These are phyloP conservation scores for Eupithecia centaureata DNA, from an alignment of 2,888 invertebrate species.

Conservation along the genomic window DNA sequence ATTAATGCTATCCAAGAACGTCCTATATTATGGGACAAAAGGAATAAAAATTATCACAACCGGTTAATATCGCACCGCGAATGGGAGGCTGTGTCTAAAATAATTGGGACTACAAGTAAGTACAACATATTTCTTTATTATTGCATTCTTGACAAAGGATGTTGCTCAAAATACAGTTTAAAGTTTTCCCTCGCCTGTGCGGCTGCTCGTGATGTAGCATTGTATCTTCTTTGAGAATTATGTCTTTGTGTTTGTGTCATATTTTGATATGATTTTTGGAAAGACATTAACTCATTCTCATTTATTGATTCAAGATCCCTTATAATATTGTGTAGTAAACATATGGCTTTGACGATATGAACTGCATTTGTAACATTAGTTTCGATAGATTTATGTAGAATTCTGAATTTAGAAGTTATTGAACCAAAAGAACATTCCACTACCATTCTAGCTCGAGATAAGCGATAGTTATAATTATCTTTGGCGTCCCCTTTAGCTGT, in stretches of 20 bases:
- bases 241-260: slow-evolving; percentile 32
- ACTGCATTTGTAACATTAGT: slow-evolving; percentile 40
- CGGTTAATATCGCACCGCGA: slow-evolving; percentile 35
- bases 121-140: slow-evolving; percentile 15
- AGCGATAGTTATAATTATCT: too few species aligned
- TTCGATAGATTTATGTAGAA: slow-evolving; percentile 15
- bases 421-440: too few species aligned
- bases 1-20: slow-evolving; percentile 32
- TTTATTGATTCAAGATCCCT: slow-evolving; percentile 40
- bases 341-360: slow-evolving; percentile 42
- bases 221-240: slow-evolving; percentile 36
- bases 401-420: slow-evolving; percentile 42
- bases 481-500: too few species aligned
- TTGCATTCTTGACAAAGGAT: slow-evolving; percentile 32
- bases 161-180: slow-evolving; percentile 33
- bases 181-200: slow-evolving; percentile 40
- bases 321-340: slow-evolving; percentile 42
- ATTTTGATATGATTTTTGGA: slow-evolving; percentile 20
- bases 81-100: slow-evolving; percentile 38
- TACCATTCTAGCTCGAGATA: too few species aligned
- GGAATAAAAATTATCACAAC: slow-evolving; percentile 36
- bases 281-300: slow-evolving; percentile 37
- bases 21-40: slow-evolving; percentile 35
- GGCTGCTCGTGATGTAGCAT: slow-evolving; percentile 41
- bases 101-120: slow-evolving; percentile 40